Evolutionary conservation across 2,113 vertebrate genomes (phyloP), one percentile per base, ranked within the genome.

Genomic region (Hippocampus abdominalis): DNA sequence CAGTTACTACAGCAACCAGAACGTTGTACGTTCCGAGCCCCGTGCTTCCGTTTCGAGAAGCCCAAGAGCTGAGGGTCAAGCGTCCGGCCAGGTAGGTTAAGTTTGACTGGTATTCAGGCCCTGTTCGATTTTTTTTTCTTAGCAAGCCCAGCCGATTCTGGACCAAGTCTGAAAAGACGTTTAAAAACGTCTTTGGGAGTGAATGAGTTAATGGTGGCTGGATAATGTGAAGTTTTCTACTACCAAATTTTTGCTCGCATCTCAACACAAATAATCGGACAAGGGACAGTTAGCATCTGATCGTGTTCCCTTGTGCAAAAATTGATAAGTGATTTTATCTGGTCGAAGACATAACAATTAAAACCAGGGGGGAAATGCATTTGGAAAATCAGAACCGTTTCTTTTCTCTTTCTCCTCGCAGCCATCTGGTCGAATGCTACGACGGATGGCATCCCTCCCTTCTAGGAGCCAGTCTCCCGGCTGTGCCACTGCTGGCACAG

Each of bases 401-500:
- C 25, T 20, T 42, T 2, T 59, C 5, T 20, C 40, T 0, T 2
- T 59, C 5, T n/a, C 40, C 0, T 51, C 39, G 0, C 84, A 98
- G 96, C 76, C 93, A 29, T 83, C 90, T 63, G 93, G 78, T 40
- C 89, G 95, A 78, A 93, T 93, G 78, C 93, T 97, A 88, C 88
- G 95, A 42, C 89, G 96, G 68, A 96, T 98, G 87, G 94, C 95
- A n/a, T 99, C 96, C 12, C 95, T 98, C 74, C 96, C 96, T 1
- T 96, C 97, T 82, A 89, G 95, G 84, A 93, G 95, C 7, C 95
- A 97, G 89, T 98, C 96, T 64, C 96, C 97, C 1, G 95, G 95
- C n/a, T 94, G 95, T 44, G 86, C 94, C 87, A 83, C 89, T 1
- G 83, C 80, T 0, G 87, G 92, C 0, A 92, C 95, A 2, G 80